These are phyloP conservation scores for Rafetus swinhoei DNA, from an alignment of 2,113 vertebrate species.

Conservation along the genomic window DNA sequence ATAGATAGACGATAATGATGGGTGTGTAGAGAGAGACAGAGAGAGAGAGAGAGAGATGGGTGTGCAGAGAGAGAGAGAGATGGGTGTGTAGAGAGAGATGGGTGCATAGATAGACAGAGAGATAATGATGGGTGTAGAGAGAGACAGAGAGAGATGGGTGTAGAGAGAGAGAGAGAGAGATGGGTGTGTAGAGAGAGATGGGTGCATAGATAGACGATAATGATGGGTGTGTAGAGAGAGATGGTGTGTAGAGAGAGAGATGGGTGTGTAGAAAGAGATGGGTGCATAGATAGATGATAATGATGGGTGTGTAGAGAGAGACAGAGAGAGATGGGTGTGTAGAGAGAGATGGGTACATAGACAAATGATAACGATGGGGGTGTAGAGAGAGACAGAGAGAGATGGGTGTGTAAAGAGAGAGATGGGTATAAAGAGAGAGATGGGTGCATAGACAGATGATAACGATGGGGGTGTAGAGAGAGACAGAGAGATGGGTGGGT, in stretches of 20 bases:
- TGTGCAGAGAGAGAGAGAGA: too few species aligned
- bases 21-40: background rate
- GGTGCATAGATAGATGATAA: background rate
- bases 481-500: too few species aligned
- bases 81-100: fast-evolving
- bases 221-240: background rate
- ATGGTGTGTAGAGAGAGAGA: fast-evolving
- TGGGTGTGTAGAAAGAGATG: too few species aligned
- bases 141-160: too few species aligned
- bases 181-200: background rate
- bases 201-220: background rate
- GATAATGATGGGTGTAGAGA: too few species aligned
- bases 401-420: fast-evolving
- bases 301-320: background rate
- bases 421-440: too few species aligned
- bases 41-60: too few species aligned
- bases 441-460: too few species aligned
- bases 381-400: background rate
- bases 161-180: background rate
- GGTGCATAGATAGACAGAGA: too few species aligned
- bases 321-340: slow-evolving; percentile 41
- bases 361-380: background rate
- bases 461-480: too few species aligned
- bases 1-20: background rate
- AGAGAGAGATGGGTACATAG: slow-evolving; percentile 12